Evolutionary conservation across 2,888 invertebrate genomes (phyloP).

Genomic region (Encarsia formosa): DNA sequence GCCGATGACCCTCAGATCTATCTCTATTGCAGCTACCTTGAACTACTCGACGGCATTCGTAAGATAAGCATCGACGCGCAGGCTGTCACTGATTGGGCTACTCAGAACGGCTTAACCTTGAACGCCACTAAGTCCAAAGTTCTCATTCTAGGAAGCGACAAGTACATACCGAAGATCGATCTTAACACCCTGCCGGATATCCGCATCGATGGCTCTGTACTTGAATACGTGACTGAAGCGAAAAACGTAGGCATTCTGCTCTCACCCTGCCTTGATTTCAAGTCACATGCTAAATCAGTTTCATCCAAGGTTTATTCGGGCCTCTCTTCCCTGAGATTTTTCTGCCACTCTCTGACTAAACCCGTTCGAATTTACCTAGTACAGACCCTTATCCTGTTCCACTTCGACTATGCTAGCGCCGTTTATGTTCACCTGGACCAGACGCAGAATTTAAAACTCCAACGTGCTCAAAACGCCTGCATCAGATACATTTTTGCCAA

Average conservation of each 20-base stretch:
- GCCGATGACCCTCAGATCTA: no score
- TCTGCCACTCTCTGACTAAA: neutral
- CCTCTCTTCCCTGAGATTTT: neutral
- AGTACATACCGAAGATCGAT: no score
- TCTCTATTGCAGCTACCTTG: neutral
- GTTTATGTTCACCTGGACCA: slow-evolving; percentile 1
- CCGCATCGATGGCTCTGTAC: neutral
- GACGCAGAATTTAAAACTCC: neutral
- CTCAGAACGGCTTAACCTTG: neutral
- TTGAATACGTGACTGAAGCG: neutral
- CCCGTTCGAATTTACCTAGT: neutral
- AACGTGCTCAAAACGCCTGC: neutral
- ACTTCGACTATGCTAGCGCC: neutral
- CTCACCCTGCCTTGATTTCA: neutral
- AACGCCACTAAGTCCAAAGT: slow-evolving; percentile 4
- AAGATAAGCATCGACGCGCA: neutral
- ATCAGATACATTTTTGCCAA: neutral
- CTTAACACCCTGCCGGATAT: neutral
- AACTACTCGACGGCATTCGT: neutral
- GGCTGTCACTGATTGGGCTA: neutral
- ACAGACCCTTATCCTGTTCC: neutral
- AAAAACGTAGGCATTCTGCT: neutral
- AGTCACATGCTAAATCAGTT: neutral
- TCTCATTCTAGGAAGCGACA: slow-evolving; percentile 3
- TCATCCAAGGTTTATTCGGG: neutral